These are phyloP conservation scores for Apodemia zela DNA, from an alignment of 2,888 invertebrate genomes.

Conservation along the genomic window DNA sequence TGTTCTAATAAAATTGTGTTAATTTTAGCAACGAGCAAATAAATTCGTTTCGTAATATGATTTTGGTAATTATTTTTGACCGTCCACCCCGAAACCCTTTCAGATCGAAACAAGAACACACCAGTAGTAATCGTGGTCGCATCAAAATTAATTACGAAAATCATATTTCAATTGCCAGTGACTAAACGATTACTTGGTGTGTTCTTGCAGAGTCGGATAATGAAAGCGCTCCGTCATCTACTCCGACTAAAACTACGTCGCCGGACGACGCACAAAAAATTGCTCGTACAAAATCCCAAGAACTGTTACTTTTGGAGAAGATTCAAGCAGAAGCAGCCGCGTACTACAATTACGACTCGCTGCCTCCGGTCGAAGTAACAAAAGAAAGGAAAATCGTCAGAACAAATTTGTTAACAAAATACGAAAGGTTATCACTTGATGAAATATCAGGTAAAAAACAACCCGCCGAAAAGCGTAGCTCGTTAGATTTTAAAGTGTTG, in stretches of 20 bases:
- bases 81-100: slow-evolving; percentile 62
- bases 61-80: slow-evolving; percentile 80
- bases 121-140: slow-evolving; percentile 55
- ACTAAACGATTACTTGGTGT: slow-evolving; percentile 71
- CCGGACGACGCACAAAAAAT: slow-evolving; percentile 49
- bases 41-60: slow-evolving; percentile 77
- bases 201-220: slow-evolving; percentile 90
- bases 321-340: slow-evolving; percentile 87
- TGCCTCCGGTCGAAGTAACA: slow-evolving; percentile 39
- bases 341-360: slow-evolving; percentile 83
- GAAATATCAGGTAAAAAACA: slow-evolving; percentile 66
- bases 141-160: slow-evolving; percentile 79
- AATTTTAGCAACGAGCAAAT: slow-evolving; percentile 75
- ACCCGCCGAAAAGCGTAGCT: slow-evolving; percentile 42
- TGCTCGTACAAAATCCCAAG: slow-evolving; percentile 82
- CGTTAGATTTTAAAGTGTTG: slow-evolving; percentile 68
- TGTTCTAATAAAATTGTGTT: slow-evolving; percentile 76
- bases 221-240: slow-evolving; percentile 84
- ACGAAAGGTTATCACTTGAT: slow-evolving; percentile 73
- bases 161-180: slow-evolving; percentile 45
- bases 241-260: slow-evolving; percentile 74
- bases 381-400: slow-evolving; percentile 52
- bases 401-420: slow-evolving; percentile 54
- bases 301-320: slow-evolving; percentile 84
- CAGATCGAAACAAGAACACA: slow-evolving; percentile 67